Conservation (phyloP, 92 coral and sea anemone species). For the Paramuricea clavata region DNA sequence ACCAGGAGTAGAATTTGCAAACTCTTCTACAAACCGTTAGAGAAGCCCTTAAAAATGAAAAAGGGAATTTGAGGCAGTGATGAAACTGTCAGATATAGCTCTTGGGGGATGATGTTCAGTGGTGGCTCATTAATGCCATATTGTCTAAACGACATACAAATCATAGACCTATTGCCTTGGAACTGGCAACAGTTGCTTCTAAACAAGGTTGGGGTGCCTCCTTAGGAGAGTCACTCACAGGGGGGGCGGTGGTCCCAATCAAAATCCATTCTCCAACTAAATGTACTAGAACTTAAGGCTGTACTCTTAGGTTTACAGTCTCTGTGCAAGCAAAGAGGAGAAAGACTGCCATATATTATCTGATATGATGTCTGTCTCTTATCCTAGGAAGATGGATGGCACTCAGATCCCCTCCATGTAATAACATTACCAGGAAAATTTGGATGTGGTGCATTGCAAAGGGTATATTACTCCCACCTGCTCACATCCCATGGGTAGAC, state of each 20-base stretch:
- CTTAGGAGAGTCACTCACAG: slow-evolving; percentile 12
- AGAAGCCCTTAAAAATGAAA: slow-evolving; percentile 21
- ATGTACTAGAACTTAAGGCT: slow-evolving; percentile 45
- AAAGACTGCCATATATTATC: slow-evolving; percentile 50
- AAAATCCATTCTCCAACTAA: slow-evolving; percentile 16
- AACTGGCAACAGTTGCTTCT: slow-evolving; percentile 43
- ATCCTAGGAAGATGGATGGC: slow-evolving; percentile 50
- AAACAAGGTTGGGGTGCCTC: slow-evolving; percentile 52
- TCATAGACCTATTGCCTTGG: slow-evolving; percentile 39
- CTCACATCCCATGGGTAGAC: slow-evolving; percentile 48
- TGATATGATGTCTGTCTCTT: slow-evolving; percentile 48
- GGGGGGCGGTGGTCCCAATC: slow-evolving; percentile 45
- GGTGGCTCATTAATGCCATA: slow-evolving; percentile 57
- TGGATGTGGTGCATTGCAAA: slow-evolving; percentile 41
- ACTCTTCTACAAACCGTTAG: slow-evolving; percentile 12
- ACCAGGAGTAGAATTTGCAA: slow-evolving; percentile 50
- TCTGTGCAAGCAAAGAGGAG: slow-evolving; percentile 37
- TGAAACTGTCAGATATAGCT: slow-evolving; percentile 20
- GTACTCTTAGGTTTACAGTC: slow-evolving; percentile 49
- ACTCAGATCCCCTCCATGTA: slow-evolving; percentile 43
- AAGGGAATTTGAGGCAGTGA: slow-evolving; percentile 51
- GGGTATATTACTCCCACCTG: slow-evolving; percentile 46
- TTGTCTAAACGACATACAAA: slow-evolving; percentile 7
- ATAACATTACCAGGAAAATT: slow-evolving; percentile 13
- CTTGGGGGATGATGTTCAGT: slow-evolving; percentile 32